phyloP scores from a whole-genome alignment of 2,113 vertebrate genomes.

The Australoheros scitulus region DNA sequence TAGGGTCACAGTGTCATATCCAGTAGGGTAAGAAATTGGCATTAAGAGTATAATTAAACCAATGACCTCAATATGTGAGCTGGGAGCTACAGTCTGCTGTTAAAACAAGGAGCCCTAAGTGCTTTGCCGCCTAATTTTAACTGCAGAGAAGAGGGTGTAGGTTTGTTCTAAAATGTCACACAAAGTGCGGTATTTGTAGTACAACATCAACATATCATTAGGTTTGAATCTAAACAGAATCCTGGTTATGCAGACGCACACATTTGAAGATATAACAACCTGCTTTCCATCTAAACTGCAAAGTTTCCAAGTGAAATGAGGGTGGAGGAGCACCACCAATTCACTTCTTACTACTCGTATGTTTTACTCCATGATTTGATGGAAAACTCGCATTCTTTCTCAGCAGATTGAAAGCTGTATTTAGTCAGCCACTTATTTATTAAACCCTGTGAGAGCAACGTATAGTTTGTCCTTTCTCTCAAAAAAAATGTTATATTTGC shows the following conservation, averaged over 20 bases:
- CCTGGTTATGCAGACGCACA: neutral
- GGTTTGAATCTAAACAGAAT: neutral
- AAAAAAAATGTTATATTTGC: conserved; percentile 3
- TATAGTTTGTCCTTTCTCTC: conserved; percentile 2
- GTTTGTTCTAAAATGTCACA: conserved; percentile 8
- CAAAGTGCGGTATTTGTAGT: neutral
- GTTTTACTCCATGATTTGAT: conserved; percentile 45
- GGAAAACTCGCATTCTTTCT: conserved; percentile 42
- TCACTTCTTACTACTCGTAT: neutral
- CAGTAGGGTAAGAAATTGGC: conserved; percentile 43
- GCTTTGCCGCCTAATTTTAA: conserved; percentile 8
- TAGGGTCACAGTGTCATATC: conserved; percentile 59
- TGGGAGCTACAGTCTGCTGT: conserved; percentile 18
- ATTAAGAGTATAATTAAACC: conserved; percentile 55
- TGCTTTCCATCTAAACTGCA: neutral
- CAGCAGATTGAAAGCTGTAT: conserved; percentile 44
- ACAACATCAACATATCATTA: conserved; percentile 3
- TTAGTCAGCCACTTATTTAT: conserved; percentile 65
- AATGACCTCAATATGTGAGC: conserved; percentile 13
- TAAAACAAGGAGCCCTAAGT: conserved; percentile 53
- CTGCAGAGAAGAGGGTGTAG: neutral
- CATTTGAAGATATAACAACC: conserved; percentile 4
- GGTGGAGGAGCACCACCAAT: conserved; percentile 5
- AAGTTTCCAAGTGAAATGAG: neutral
- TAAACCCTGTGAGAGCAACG: conserved; percentile 24